Evolutionary conservation across 92 coral and sea anemone genomes (phyloP).

Genomic region (Porites divaricata): DNA sequence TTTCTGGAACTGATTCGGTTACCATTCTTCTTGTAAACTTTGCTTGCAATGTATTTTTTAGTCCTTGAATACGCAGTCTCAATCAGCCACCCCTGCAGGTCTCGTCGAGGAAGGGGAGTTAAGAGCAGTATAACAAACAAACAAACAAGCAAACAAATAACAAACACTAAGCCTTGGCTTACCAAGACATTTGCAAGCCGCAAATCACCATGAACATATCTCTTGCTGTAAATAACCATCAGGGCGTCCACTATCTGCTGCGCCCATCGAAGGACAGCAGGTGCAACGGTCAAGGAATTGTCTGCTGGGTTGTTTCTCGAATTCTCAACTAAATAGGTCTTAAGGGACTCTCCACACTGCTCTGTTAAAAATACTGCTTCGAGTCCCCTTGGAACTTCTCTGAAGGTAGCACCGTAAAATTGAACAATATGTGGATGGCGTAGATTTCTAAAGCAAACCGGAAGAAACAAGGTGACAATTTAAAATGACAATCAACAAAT

Average conservation of each 20-base stretch:
- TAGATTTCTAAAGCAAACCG: conserved; percentile 1
- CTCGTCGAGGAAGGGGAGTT: too few species aligned
- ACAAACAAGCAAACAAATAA: background rate
- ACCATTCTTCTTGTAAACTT: too few species aligned
- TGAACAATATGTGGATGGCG: conserved; percentile 27
- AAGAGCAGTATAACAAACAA: too few species aligned
- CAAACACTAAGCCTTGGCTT: background rate
- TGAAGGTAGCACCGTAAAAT: conserved; percentile 9
- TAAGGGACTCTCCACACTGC: background rate
- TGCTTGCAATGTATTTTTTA: too few species aligned
- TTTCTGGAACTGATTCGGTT: too few species aligned
- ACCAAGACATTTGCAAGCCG: conserved; percentile 19
- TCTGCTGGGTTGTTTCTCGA: background rate
- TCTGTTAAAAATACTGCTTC: conserved; percentile 21
- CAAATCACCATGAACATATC: conserved; percentile 35
- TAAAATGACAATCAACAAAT: background rate
- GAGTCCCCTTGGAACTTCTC: background rate
- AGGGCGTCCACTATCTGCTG: conserved; percentile 16
- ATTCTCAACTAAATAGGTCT: background rate
- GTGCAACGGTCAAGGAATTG: background rate
- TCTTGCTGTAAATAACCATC: background rate
- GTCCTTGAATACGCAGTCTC: too few species aligned
- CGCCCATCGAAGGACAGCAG: background rate
- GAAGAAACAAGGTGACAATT: background rate
- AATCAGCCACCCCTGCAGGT: too few species aligned